Evolutionary conservation across 2,888 invertebrate species (phyloP), one percentile per base, ranked within the genome.

Genomic region (Loripinus fragilis): DNA sequence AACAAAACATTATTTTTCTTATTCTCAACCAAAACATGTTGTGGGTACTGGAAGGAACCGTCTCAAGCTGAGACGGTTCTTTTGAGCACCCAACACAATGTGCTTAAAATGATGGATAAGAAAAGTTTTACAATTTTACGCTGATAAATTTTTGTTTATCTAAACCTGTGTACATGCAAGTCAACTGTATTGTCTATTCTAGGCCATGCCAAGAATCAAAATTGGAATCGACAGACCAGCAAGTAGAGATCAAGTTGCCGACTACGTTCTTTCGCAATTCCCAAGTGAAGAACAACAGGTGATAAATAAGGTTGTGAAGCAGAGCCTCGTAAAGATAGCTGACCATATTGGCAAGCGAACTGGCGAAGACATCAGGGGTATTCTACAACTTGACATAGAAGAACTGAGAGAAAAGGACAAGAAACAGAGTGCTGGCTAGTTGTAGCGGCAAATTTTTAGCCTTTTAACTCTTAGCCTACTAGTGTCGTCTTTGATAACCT

Each of bases 191-290:
- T 38, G 5, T 60, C 60, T 35, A 35, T 35, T 60, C 35, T 74
- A 89, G 89, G 78, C 42, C 2, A 85, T 90, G 55, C 70, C 81
- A 30, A 76, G 91, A 28, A 25, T 91, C 17, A 77, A 75, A 28
- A 86, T 91, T 42, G 91, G 91, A 33, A 91, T 91, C 25, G 90
- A 87, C 48, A 71, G 90, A 60, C 91, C 91, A 42, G 67, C 78
- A 0, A 60, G 71, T 17, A 82, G 83, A 48, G 74, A 69, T 64
- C 69, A 82, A 28, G 83, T 90, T 2, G 78, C 72, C 5, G 76
- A 85, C 3, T 89, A 90, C 73, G 90, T 91, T 10, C 72, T 90
- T 50, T 69, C 76, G 23, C 74, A 76, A 12, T 90, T 90, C 76
- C 17, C 73, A 0, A 12, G 45, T 0, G 45, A 76, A 8, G 88